Evolutionary conservation across 2,797 vertebrate genomes (phyloP), one percentile per base, ranked within the genome.

Genomic region (Centropyge bicolor): DNA sequence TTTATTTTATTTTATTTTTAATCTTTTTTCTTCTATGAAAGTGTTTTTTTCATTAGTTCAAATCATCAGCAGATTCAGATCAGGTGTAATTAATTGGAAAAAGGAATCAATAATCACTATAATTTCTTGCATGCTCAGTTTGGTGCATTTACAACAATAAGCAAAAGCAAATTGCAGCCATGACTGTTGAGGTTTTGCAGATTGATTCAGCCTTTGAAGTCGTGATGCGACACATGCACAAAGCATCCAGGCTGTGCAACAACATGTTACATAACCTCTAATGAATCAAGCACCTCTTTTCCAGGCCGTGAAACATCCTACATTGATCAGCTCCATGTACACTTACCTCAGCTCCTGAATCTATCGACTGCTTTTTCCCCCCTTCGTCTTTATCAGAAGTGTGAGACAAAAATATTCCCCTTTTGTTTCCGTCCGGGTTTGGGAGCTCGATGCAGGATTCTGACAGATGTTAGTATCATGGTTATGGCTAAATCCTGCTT

Each of bases 391-490:
- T 14, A 62, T 63, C 59, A 57, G 71, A 55, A 57, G 11, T 2
- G 4, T 14, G 61, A 31, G 46, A 77, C 43, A 41, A 67, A 74
- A 86, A 78, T 87, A 89, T 72, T 88, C 83, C 75, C 17, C 57
- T 78, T 59, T 73, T 68, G 74, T 83, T 43, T 78, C 60, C 59
- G 78, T 79, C 62, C 71, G 67, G 70, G 88, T 84, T 78, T 61
- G 65, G 70, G 79, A 87, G 87, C 87, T 85, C 49, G 76, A 45
- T 76, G 88, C 79, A 35, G 78, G 71, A 82, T 77, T 70, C 84
- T 69, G 92, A 91, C 95, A 95, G 95, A 95, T 95, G 95, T 95
- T 94, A 81, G 81, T 89, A 82, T 95, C 93, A 93, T 93, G 87
- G 91, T 73, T 86, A 65, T 84, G 83, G 80, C 86, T 95, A 95